These are phyloP conservation scores for Plagodis pulveraria DNA, from an alignment of 2,888 invertebrate genomes.

Conservation along the genomic window DNA sequence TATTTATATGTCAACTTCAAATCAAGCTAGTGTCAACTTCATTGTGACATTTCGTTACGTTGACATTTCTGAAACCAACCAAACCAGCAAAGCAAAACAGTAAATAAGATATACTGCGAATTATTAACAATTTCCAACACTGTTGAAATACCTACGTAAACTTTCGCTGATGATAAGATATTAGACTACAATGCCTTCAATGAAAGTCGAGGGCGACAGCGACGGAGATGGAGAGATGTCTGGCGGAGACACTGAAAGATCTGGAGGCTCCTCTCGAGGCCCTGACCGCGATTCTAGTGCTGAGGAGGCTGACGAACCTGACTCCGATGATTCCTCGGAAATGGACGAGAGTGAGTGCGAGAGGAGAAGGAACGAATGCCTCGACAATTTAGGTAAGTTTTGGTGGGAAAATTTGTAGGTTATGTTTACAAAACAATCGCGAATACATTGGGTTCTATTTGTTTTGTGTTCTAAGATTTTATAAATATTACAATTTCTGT, in stretches of 20 bases:
- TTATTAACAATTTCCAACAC: too few relatives aligned
- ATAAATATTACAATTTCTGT: neutral
- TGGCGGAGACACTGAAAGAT: slow-evolving; percentile 88
- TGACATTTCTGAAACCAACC: too few relatives aligned
- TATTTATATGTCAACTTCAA: too few relatives aligned
- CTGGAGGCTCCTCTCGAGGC: slow-evolving; percentile 87
- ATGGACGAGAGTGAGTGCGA: slow-evolving; percentile 97
- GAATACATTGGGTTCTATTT: neutral
- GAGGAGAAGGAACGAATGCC: slow-evolving; percentile 91
- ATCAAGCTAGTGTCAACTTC: too few relatives aligned
- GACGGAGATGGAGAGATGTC: slow-evolving; percentile 88
- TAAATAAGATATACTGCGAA: too few relatives aligned
- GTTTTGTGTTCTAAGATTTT: slow-evolving; percentile 13
- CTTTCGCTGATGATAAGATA: too few relatives aligned
- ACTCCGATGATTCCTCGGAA: slow-evolving; percentile 94
- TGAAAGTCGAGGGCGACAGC: slow-evolving; percentile 87
- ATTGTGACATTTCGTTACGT: too few relatives aligned
- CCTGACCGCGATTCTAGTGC: slow-evolving; percentile 89
- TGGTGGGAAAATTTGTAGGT: slow-evolving; percentile 60
- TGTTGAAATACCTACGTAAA: too few relatives aligned
- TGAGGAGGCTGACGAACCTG: slow-evolving; percentile 92
- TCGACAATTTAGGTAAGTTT: slow-evolving; percentile 89
- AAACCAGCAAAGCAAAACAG: too few relatives aligned
- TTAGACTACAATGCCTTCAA: slow-evolving; percentile 84
- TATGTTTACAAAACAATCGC: slow-evolving; percentile 80